Evolutionary conservation across 2,113 vertebrate species (phyloP).

Genomic region (Scomber japonicus): DNA sequence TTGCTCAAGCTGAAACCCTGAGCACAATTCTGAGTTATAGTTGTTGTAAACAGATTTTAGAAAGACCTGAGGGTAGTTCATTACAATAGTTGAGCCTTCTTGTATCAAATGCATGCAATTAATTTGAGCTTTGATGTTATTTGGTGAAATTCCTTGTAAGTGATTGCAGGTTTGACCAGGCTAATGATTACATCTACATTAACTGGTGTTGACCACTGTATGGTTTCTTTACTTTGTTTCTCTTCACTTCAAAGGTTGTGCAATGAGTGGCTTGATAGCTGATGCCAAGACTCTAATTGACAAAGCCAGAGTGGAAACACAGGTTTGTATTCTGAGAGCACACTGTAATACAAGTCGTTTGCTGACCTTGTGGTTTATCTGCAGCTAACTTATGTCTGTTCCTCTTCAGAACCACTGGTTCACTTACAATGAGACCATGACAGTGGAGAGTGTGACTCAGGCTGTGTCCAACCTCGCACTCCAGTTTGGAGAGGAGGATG

Average conservation of each 20-base stretch:
- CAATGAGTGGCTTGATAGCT: conserved; percentile 99
- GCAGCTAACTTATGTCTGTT: background rate
- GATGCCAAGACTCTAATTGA: conserved; percentile 99
- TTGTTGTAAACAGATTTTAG: too few species aligned
- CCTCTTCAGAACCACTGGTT: conserved; percentile 96
- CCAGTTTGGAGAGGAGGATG: conserved; percentile 98
- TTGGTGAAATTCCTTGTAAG: background rate
- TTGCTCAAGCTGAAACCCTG: too few species aligned
- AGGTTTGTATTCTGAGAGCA: conserved; percentile 84
- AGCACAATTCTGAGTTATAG: too few species aligned
- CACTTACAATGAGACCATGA: conserved; percentile 99
- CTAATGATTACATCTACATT: background rate
- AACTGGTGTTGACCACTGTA: too few species aligned
- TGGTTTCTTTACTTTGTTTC: background rate
- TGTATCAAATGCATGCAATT: too few species aligned
- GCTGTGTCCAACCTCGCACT: conserved; percentile 97
- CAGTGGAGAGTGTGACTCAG: conserved; percentile 97
- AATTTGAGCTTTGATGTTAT: background rate
- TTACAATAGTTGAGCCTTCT: too few species aligned
- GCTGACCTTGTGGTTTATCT: background rate
- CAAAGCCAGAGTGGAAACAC: conserved; percentile 99
- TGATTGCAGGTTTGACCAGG: background rate
- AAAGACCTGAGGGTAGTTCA: too few species aligned
- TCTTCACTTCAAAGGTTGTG: conserved; percentile 88
- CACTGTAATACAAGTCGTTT: background rate